Evolutionary conservation across 2,113 vertebrate species (phyloP).

Genomic region (Marmota monax): DNA sequence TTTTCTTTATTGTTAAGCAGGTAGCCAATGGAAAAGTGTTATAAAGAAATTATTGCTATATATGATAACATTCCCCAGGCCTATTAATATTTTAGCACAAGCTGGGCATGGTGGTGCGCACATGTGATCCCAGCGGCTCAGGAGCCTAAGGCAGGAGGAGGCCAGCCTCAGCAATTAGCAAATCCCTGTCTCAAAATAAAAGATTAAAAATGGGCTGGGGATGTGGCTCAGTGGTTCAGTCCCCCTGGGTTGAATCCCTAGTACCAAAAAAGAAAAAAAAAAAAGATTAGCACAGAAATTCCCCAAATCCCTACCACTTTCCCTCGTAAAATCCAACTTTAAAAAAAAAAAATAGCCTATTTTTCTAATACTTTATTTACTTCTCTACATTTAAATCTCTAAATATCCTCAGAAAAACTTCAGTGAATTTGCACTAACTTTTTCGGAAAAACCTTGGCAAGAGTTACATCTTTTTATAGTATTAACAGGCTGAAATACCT

Average conservation of each 20-base stretch:
- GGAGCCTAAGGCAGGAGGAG: too few species aligned
- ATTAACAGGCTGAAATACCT: neutral
- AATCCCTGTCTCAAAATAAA: too few species aligned
- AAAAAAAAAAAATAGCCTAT: too few species aligned
- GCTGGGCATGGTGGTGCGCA: too few species aligned
- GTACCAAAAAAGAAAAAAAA: too few species aligned
- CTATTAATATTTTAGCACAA: neutral
- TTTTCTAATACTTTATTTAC: constrained; percentile 39
- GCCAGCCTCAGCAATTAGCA: too few species aligned
- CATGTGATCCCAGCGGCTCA: too few species aligned
- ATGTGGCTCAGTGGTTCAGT: too few species aligned
- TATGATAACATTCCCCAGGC: neutral
- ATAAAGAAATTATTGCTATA: neutral
- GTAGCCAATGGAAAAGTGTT: neutral
- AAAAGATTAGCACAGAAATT: too few species aligned
- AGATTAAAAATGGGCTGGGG: too few species aligned
- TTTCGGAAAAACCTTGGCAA: constrained; percentile 1
- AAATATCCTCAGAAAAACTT: constrained; percentile 28
- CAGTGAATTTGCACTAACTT: neutral
- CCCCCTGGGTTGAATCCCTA: too few species aligned
- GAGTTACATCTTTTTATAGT: neutral
- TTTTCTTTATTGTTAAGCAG: neutral
- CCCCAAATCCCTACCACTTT: neutral
- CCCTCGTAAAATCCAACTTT: neutral
- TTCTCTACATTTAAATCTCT: neutral